Percentiles rank a stretch among this genome's conserved stretches.
These are phyloP conservation scores for Meleagris gallopavo DNA, from an alignment of 2,113 vertebrate genomes.

Conservation along the genomic window DNA sequence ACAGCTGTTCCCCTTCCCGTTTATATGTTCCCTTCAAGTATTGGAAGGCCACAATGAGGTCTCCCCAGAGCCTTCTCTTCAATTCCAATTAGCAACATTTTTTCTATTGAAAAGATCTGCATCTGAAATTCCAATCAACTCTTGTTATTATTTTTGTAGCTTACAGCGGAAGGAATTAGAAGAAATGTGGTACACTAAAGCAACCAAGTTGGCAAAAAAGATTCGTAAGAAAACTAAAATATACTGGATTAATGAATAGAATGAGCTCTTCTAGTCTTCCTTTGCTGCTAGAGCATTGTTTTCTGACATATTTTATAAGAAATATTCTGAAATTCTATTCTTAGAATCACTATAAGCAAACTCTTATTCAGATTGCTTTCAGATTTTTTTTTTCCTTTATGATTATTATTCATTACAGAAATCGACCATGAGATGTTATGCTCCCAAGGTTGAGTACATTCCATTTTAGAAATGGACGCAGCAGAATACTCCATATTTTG, in stretches of 20 bases:
- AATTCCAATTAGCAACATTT: neutral
- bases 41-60: too few relatives aligned
- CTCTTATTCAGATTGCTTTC: neutral
- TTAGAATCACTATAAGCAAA: neutral
- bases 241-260: neutral
- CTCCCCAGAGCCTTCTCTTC: neutral
- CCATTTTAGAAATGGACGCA: neutral
- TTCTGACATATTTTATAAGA: neutral
- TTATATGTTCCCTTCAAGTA: too few relatives aligned
- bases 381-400: neutral
- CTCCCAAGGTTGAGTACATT: neutral
- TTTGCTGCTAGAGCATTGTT: neutral
- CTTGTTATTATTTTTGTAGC: neutral
- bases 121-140: neutral
- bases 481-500: neutral
- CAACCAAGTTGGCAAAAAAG: neutral
- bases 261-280: neutral
- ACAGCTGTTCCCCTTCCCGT: too few relatives aligned
- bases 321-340: neutral
- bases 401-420: neutral
- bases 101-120: neutral
- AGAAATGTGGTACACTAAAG: neutral
- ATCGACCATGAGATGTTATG: neutral
- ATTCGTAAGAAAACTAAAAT: neutral
- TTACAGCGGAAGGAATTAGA: neutral